A percentile compares a stretch with the other conserved stretches of the same genome.
phyloP scores from a whole-genome alignment of 2,888 invertebrate species.

The Tachina lurida region DNA sequence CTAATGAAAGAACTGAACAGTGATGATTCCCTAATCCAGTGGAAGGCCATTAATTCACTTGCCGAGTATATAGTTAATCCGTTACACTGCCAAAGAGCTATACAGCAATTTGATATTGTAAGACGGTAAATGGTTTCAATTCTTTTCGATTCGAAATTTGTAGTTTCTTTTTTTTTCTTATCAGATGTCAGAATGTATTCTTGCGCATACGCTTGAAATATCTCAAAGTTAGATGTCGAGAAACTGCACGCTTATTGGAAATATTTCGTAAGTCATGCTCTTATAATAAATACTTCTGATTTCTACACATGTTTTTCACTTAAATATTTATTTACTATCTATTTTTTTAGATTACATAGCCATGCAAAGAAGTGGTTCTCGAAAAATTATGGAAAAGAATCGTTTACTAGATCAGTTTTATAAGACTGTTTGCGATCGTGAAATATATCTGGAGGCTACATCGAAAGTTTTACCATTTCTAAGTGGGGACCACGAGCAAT shows the following conservation, averaged over 20 bases:
- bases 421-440: slow-evolving; percentile 72
- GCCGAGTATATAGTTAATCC: slow-evolving; percentile 78
- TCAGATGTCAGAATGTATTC: slow-evolving; percentile 71
- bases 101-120: slow-evolving; percentile 77
- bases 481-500: slow-evolving; percentile 74
- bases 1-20: slow-evolving; percentile 77
- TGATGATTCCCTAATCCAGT: slow-evolving; percentile 74
- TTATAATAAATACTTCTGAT: background rate
- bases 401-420: slow-evolving; percentile 77
- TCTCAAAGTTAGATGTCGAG: slow-evolving; percentile 55
- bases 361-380: slow-evolving; percentile 73
- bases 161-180: background rate
- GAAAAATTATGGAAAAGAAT: slow-evolving; percentile 72
- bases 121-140: slow-evolving; percentile 74
- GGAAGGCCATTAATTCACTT: slow-evolving; percentile 77
- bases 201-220: slow-evolving; percentile 70
- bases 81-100: slow-evolving; percentile 76
- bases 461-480: slow-evolving; percentile 76
- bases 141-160: background rate
- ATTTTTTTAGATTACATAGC: slow-evolving; percentile 42
- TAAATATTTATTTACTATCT: background rate
- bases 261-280: slow-evolving; percentile 72
- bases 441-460: slow-evolving; percentile 64
- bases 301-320: too few relatives aligned
- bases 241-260: slow-evolving; percentile 60